These are phyloP conservation scores for Melanophora roralis DNA, from an alignment of 2,888 invertebrate genomes.

Conservation along the genomic window DNA sequence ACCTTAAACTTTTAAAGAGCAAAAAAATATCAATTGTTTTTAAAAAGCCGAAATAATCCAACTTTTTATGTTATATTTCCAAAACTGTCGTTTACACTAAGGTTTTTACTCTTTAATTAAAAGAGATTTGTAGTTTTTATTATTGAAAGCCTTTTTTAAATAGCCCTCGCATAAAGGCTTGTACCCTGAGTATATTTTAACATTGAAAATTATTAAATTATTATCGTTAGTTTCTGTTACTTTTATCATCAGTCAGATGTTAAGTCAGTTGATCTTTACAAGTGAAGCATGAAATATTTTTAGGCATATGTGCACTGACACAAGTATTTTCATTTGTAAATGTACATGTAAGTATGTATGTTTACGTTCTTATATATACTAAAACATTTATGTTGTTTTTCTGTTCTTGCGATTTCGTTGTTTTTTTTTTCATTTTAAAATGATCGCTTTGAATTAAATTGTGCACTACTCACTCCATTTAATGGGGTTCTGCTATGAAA, in stretches of 20 bases:
- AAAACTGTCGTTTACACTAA: too few relatives aligned
- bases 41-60: too few relatives aligned
- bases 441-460: conserved; percentile 56
- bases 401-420: not conserved
- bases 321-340: not conserved
- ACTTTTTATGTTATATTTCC: too few relatives aligned
- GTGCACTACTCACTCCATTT: conserved; percentile 30
- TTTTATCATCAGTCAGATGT: conserved; percentile 44
- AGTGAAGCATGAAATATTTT: not conserved
- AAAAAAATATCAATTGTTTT: too few relatives aligned
- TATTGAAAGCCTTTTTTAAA: too few relatives aligned
- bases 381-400: conserved; percentile 1
- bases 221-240: conserved; percentile 56
- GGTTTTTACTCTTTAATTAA: too few relatives aligned
- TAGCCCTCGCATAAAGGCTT: conserved; percentile 10
- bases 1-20: too few relatives aligned
- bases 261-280: not conserved
- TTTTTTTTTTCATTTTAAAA: conserved; percentile 34
- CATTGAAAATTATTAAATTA: conserved; percentile 52
- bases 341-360: not conserved
- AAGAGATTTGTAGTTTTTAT: too few relatives aligned
- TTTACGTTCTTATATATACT: not conserved
- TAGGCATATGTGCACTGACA: not conserved
- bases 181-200: conserved; percentile 10
- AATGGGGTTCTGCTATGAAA: conserved; percentile 55